Evolutionary conservation across 2,113 vertebrate genomes (phyloP).

Genomic region (Artemisiospiza belli): DNA sequence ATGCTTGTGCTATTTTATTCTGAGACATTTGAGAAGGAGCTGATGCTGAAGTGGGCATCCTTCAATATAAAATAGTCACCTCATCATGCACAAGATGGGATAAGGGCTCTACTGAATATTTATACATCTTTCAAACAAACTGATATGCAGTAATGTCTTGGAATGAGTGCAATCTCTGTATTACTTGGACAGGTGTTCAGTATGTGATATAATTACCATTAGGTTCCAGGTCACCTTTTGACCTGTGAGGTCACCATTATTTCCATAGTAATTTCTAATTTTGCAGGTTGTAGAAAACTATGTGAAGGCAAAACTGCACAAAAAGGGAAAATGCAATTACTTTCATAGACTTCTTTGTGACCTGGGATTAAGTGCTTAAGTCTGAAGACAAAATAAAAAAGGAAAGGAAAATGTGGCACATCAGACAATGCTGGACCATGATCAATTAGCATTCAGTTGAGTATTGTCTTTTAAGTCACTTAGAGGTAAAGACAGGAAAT

Average conservation of each 20-base stretch:
- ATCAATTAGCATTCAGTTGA: not conserved
- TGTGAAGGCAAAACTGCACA: not conserved
- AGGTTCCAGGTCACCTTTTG: constrained; percentile 15
- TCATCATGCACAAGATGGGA: not conserved
- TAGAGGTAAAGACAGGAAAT: not conserved
- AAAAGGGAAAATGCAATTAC: not conserved
- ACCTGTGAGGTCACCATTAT: not conserved
- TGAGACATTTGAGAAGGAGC: not conserved
- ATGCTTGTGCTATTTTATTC: not conserved
- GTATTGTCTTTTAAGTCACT: not conserved
- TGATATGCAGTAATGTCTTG: not conserved
- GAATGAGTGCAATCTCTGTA: not conserved
- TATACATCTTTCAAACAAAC: not conserved
- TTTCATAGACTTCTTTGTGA: not conserved
- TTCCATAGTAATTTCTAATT: not conserved
- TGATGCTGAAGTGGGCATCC: not conserved
- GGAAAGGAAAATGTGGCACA: not conserved
- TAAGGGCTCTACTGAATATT: constrained; percentile 7
- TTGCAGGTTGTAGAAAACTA: not conserved
- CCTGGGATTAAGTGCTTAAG: not conserved
- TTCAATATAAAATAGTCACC: not conserved
- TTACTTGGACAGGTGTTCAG: not conserved
- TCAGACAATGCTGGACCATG: not conserved
- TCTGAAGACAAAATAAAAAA: not conserved
- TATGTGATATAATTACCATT: not conserved